phyloP scores from a whole-genome alignment of 2,888 invertebrate genomes.

The Melitaea athalia region DNA sequence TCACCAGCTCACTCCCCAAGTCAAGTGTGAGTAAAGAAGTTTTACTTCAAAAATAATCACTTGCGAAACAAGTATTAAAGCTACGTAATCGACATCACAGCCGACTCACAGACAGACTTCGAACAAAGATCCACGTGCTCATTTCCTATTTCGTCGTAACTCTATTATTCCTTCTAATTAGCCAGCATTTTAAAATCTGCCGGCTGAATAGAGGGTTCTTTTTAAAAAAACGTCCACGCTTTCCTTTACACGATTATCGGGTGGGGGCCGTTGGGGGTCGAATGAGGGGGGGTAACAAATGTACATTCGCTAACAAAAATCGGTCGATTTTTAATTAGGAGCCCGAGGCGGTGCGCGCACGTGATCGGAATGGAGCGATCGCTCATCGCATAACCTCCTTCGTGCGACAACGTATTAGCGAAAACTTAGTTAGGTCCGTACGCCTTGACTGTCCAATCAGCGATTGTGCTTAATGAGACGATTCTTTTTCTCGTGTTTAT shows the following conservation, averaged over 20 bases:
- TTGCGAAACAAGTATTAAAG: no score
- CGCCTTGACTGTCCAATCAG: slow-evolving; percentile 73
- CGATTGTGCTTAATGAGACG: slow-evolving; percentile 66
- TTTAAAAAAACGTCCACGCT: slow-evolving; percentile 49
- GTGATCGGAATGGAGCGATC: slow-evolving; percentile 71
- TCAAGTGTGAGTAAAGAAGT: no score
- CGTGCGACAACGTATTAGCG: slow-evolving; percentile 58
- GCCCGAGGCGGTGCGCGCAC: slow-evolving; percentile 53
- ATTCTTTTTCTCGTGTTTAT: slow-evolving; percentile 42
- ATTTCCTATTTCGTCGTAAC: slow-evolving; percentile 40
- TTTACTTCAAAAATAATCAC: no score
- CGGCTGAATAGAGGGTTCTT: slow-evolving; percentile 43
- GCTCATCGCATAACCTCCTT: slow-evolving; percentile 57
- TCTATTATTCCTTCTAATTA: slow-evolving; percentile 48
- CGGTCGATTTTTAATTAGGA: slow-evolving; percentile 81
- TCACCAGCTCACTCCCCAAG: no score
- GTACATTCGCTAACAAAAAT: slow-evolving; percentile 75
- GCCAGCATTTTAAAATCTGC: slow-evolving; percentile 49
- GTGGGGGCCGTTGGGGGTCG: slow-evolving; percentile 22
- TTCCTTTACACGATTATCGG: slow-evolving; percentile 51
- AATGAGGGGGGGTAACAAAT: slow-evolving; percentile 49
- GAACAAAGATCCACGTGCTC: slow-evolving; percentile 33
- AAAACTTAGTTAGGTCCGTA: slow-evolving; percentile 62
- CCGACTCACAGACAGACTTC: neutral
- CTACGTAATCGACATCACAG: slow-evolving; percentile 14